Evolutionary conservation across 2,797 vertebrate species (phyloP).

Genomic region (Okamejei kenojei): DNA sequence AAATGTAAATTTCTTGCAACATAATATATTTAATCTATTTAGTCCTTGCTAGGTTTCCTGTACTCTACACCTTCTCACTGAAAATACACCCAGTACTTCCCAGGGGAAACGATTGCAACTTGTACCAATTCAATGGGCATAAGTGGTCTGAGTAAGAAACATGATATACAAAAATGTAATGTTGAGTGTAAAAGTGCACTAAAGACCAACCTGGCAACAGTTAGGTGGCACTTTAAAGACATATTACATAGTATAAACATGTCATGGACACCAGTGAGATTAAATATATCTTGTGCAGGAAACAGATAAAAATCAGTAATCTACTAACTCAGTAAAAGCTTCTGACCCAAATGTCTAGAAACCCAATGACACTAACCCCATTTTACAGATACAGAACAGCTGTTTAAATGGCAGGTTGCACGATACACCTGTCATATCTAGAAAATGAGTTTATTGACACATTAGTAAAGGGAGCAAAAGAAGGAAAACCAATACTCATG

Average conservation of each 20-base stretch:
- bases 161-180: not conserved
- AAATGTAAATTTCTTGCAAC: too few species aligned
- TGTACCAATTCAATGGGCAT: not conserved
- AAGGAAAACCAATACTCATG: not conserved
- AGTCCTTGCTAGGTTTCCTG: too few species aligned
- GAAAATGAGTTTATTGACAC: not conserved
- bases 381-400: not conserved
- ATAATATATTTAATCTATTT: too few species aligned
- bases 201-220: not conserved
- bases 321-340: not conserved
- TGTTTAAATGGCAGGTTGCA: not conserved
- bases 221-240: not conserved
- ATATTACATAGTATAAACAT: not conserved
- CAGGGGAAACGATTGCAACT: not conserved
- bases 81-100: too few species aligned
- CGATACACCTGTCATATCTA: too few species aligned
- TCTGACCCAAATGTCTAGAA: not conserved
- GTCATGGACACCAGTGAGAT: not conserved
- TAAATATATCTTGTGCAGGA: not conserved
- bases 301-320: not conserved
- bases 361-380: not conserved
- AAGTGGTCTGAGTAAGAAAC: not conserved
- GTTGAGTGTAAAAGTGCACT: not conserved
- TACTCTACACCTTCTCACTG: too few species aligned
- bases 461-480: not conserved